Evolutionary conservation across 2,797 vertebrate species (phyloP).

Genomic region (Danio tinwini): DNA sequence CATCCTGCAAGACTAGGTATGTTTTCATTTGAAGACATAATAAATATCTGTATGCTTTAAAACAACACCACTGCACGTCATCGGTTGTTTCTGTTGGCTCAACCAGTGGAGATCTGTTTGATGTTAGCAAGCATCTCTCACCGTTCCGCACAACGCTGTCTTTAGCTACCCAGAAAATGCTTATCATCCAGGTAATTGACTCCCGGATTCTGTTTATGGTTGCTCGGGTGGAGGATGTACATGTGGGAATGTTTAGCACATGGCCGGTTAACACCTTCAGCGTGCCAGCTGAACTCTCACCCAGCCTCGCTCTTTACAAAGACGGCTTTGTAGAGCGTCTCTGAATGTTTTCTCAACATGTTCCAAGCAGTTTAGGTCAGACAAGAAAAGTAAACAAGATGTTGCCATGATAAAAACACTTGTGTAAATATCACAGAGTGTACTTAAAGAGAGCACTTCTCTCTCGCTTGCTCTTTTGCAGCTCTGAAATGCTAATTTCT

Average conservation of each 20-base stretch:
- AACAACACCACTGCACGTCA: constrained; percentile 76
- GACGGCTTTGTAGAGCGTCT: constrained; percentile 95
- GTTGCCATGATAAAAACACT: constrained; percentile 99
- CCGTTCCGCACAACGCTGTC: constrained; percentile 65
- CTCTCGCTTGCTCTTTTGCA: constrained; percentile 63
- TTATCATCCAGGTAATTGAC: constrained; percentile 82
- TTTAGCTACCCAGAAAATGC: constrained; percentile 73
- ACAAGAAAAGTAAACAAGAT: constrained; percentile 99
- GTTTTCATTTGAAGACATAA: constrained; percentile 81
- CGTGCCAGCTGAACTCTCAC: constrained; percentile 80
- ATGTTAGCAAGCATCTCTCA: constrained; percentile 74
- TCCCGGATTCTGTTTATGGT: constrained; percentile 81
- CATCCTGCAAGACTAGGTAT: constrained; percentile 71
- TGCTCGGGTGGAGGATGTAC: constrained; percentile 80
- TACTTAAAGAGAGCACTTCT: constrained; percentile 80
- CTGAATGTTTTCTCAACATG: constrained; percentile 99
- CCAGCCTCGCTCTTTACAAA: constrained; percentile 89
- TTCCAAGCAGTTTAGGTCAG: constrained; percentile 99
- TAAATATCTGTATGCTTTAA: constrained; percentile 79
- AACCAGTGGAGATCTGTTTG: constrained; percentile 74
- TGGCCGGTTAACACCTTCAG: constrained; percentile 97
- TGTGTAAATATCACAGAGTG: constrained; percentile 97
- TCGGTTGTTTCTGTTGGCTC: constrained; percentile 80
- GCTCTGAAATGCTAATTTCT: constrained; percentile 74
- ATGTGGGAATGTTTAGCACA: constrained; percentile 99